Evolutionary conservation across 2,888 invertebrate genomes (phyloP).

Genomic region (Nomada lathburiana): DNA sequence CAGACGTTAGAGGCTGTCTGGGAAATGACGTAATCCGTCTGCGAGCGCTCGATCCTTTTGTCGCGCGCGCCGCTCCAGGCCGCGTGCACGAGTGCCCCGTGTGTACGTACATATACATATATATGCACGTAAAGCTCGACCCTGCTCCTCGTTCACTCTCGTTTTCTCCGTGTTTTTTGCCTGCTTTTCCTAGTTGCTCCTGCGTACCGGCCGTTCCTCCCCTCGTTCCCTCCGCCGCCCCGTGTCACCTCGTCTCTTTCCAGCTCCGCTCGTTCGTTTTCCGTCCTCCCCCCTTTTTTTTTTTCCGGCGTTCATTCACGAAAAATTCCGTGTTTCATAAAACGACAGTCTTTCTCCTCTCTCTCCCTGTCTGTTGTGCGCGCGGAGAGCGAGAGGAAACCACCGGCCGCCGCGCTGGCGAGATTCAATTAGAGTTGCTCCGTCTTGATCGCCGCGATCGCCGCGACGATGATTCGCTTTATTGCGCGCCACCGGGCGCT

Average conservation of each 20-base stretch:
- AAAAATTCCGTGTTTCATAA: constrained; percentile 59
- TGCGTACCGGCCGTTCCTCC: constrained; percentile 48
- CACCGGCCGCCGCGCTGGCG: constrained; percentile 30
- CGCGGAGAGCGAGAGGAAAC: constrained; percentile 27
- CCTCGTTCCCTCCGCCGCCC: constrained; percentile 19
- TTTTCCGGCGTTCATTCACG: constrained; percentile 55
- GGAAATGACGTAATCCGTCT: constrained; percentile 79
- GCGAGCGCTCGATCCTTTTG: constrained; percentile 74
- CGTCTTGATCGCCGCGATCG: constrained; percentile 12
- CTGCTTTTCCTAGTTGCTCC: constrained; percentile 64
- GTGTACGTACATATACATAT: constrained; percentile 21
- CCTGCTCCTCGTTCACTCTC: constrained; percentile 59
- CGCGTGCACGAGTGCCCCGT: constrained; percentile 57
- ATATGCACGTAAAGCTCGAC: constrained; percentile 46
- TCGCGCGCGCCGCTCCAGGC: constrained; percentile 62
- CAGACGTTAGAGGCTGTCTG: constrained; percentile 78
- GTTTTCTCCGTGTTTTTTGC: constrained; percentile 63
- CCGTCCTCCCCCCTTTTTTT: constrained; percentile 19
- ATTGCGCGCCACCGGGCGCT: constrained; percentile 35
- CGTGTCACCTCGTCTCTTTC: constrained; percentile 20
- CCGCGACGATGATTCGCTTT: constrained; percentile 46
- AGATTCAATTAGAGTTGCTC: constrained; percentile 52
- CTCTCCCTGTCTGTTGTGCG: neutral
- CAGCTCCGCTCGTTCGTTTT: constrained; percentile 30
- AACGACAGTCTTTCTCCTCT: constrained; percentile 29